A percentile compares a stretch with the other conserved stretches of the same genome.
Evolutionary conservation across 2,888 invertebrate genomes (phyloP).

Genomic region (Bombylius discolor): DNA sequence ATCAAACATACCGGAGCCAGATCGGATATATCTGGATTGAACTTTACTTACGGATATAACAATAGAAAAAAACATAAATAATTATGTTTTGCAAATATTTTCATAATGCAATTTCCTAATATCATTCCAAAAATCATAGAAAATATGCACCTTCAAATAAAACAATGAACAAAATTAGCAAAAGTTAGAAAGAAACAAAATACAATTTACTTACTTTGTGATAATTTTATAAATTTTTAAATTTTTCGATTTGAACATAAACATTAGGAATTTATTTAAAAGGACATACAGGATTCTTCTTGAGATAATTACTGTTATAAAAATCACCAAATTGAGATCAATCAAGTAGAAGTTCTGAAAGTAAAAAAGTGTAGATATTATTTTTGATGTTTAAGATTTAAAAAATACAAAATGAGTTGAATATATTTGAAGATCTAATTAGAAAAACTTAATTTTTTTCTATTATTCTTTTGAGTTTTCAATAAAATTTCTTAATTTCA

Average conservation of each 20-base stretch:
- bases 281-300: slow-evolving; percentile 63
- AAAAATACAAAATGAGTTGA: too few species aligned
- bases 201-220: slow-evolving; percentile 21
- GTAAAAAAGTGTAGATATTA: too few species aligned
- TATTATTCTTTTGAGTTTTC: too few species aligned
- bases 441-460: too few species aligned
- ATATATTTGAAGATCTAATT: too few species aligned
- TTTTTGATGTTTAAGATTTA: too few species aligned
- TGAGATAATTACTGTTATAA: slow-evolving; percentile 68
- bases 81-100: slow-evolving; percentile 61
- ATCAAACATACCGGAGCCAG: too few species aligned
- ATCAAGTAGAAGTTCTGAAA: slow-evolving; percentile 86
- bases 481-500: too few species aligned
- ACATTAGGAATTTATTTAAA: slow-evolving; percentile 40
- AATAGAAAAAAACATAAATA: slow-evolving; percentile 70
- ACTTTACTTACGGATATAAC: slow-evolving; percentile 72
- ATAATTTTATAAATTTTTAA: slow-evolving; percentile 19
- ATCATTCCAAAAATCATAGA: slow-evolving; percentile 46
- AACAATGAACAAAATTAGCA: slow-evolving; percentile 8
- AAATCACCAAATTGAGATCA: slow-evolving; percentile 72
- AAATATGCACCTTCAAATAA: slow-evolving; percentile 46
- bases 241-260: slow-evolving; percentile 37
- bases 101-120: slow-evolving; percentile 55
- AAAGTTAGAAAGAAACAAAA: neutral
- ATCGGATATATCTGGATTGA: neutral